Percentiles rank a stretch among this genome's conserved stretches.
phyloP scores from a whole-genome alignment of 2,113 vertebrate genomes.

The Pelusios castaneus region DNA sequence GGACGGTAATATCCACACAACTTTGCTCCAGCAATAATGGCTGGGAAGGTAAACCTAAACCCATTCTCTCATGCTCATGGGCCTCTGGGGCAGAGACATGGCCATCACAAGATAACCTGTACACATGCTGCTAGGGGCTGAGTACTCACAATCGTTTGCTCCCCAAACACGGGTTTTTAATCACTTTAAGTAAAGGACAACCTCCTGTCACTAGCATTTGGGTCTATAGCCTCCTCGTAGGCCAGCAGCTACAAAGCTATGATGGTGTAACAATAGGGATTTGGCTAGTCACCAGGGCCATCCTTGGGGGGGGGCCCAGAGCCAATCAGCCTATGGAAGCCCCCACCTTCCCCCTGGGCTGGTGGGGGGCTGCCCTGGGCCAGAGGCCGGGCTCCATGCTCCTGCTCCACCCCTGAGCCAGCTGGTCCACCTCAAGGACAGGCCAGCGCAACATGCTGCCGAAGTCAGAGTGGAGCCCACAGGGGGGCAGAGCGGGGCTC shows the following conservation, averaged over 20 bases:
- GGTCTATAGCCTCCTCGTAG: background rate
- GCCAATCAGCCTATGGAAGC: no score
- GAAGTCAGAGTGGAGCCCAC: no score
- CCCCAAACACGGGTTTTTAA: background rate
- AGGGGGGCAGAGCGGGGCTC: no score
- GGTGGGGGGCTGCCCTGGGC: no score
- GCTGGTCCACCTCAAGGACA: no score
- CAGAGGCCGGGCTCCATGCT: no score
- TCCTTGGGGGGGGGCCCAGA: no score
- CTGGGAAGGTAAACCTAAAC: background rate
- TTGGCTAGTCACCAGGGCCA: background rate
- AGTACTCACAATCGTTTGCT: background rate
- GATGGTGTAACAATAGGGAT: background rate
- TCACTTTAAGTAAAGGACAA: background rate
- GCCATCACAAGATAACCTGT: background rate
- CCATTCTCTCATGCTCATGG: background rate
- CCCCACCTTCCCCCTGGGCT: no score
- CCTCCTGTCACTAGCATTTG: background rate
- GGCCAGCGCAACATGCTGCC: no score
- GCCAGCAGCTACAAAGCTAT: background rate
- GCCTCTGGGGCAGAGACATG: background rate
- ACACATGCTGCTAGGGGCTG: background rate
- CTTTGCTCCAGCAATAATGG: background rate
- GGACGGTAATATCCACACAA: constrained; percentile 31
- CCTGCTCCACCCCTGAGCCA: no score